Evolutionary conservation across 2,888 invertebrate species (phyloP).

Genomic region (Lepidochitona cinerea): DNA sequence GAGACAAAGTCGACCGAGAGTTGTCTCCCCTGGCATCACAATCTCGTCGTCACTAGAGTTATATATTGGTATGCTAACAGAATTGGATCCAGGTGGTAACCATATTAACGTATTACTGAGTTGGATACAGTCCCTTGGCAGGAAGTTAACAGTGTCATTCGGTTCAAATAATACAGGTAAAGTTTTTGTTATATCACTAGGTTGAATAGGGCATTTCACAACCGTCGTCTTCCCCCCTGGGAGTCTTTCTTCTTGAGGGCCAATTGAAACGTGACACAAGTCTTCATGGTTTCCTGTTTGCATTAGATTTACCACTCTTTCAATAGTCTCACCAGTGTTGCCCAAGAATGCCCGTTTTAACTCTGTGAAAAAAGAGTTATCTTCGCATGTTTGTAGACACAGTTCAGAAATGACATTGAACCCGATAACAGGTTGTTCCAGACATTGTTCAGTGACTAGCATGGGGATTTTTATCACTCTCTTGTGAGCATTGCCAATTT

Average conservation of each 20-base stretch:
- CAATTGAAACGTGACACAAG: too few species aligned
- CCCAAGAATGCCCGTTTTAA: background rate
- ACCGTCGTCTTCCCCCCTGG: background rate
- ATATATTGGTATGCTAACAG: background rate
- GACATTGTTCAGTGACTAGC: background rate
- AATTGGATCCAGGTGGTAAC: background rate
- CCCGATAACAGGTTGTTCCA: background rate
- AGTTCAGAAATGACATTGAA: constrained; percentile 2
- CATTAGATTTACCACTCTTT: too few species aligned
- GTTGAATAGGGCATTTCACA: too few species aligned
- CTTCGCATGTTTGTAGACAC: background rate
- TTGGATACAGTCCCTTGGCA: background rate
- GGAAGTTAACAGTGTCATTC: background rate
- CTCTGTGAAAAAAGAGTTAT: background rate
- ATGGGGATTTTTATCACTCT: background rate
- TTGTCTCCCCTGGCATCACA: background rate
- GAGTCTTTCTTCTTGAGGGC: too few species aligned
- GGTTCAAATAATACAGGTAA: background rate
- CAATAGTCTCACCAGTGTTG: background rate
- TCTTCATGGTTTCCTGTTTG: too few species aligned
- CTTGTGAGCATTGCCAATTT: background rate
- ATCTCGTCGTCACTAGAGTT: background rate
- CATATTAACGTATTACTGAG: background rate
- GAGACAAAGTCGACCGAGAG: background rate
- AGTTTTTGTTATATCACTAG: too few species aligned